Conservation (phyloP, 2,797 vertebrate species). For the Phoeniculus purpureus region DNA sequence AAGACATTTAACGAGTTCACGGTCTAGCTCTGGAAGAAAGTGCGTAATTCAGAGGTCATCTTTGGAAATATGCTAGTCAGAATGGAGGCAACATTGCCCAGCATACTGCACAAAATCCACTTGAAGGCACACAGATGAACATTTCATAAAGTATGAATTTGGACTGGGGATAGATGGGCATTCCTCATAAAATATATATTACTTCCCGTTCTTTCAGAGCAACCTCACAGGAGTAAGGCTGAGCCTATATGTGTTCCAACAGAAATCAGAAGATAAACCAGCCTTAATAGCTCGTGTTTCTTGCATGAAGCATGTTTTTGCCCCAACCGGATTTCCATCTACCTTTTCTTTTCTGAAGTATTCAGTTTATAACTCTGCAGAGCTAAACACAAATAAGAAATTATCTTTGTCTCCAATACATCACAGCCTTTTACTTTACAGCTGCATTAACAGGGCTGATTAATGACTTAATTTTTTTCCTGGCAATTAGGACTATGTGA, state of each 20-base stretch:
- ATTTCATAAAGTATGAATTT: background rate
- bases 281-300: background rate
- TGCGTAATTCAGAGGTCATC: background rate
- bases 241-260: background rate
- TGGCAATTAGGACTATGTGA: background rate
- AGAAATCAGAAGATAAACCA: background rate
- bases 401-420: background rate
- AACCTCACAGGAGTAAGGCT: background rate
- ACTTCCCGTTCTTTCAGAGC: background rate
- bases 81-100: background rate
- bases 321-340: background rate
- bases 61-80: background rate
- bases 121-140: background rate
- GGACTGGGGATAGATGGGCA: background rate
- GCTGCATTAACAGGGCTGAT: background rate
- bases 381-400: background rate
- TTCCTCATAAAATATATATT: slow-evolving; percentile 28
- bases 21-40: background rate
- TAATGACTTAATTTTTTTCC: background rate
- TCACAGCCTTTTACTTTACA: background rate
- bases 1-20: background rate
- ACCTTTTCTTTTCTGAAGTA: background rate
- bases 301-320: background rate
- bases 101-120: background rate
- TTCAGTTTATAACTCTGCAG: background rate